Percentiles rank a stretch among this genome's conserved stretches.
These are phyloP conservation scores for Bradypus variegatus DNA, from an alignment of 2,797 vertebrate species.

Conservation along the genomic window DNA sequence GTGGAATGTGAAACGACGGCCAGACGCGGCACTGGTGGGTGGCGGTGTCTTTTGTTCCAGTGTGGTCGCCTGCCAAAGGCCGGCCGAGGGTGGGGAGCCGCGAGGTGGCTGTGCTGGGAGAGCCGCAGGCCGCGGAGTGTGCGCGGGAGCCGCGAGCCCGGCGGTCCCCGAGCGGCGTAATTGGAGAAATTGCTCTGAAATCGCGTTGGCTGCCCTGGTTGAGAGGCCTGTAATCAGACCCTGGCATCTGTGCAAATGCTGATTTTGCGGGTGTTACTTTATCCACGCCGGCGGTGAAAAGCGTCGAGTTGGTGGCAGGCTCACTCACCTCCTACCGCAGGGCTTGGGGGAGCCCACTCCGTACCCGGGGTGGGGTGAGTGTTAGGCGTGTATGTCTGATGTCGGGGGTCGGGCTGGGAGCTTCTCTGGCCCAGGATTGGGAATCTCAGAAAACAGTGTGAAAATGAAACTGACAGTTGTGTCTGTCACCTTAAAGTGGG, in stretches of 20 bases:
- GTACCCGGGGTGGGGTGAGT: background rate
- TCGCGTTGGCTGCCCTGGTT: conserved; percentile 65
- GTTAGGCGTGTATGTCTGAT: background rate
- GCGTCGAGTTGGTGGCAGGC: conserved; percentile 60
- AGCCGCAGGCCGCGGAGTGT: conserved; percentile 54
- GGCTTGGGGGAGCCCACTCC: conserved; percentile 20
- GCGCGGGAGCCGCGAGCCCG: background rate
- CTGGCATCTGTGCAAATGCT: conserved; percentile 67
- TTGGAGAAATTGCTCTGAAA: conserved; percentile 79
- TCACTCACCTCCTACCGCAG: conserved; percentile 21
- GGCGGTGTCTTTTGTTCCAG: background rate
- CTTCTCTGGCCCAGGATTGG: background rate
- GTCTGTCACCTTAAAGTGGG: background rate
- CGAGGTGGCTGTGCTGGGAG: conserved; percentile 61
- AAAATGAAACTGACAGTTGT: background rate
- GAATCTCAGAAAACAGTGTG: background rate
- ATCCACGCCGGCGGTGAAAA: conserved; percentile 57
- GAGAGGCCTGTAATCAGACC: conserved; percentile 68
- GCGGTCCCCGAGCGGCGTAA: conserved; percentile 61
- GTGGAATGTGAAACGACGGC: conserved; percentile 53
- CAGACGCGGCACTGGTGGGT: conserved; percentile 6
- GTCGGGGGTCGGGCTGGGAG: background rate
- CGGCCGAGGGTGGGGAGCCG: conserved; percentile 58
- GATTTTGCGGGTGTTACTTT: conserved; percentile 70
- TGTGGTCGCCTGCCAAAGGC: conserved; percentile 30